These are phyloP conservation scores for Ips typographus DNA, from an alignment of 1,140 invertebrate genomes.

Conservation along the genomic window DNA sequence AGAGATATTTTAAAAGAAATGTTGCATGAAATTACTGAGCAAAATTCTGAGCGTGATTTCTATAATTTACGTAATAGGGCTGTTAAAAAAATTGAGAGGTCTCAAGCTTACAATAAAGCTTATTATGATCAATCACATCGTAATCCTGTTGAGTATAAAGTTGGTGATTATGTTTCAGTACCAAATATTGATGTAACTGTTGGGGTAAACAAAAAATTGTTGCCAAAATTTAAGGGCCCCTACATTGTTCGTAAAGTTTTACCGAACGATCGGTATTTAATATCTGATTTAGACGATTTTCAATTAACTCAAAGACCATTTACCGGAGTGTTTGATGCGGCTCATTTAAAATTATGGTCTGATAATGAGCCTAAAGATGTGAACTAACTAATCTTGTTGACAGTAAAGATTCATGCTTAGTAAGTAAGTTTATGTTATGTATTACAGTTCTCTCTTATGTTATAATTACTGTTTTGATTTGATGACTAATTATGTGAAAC, in stretches of 20 bases:
- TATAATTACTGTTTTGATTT: no score
- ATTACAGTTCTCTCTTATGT: no score
- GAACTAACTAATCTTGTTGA: no score
- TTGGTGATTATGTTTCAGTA: constrained; percentile 44
- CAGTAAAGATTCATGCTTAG: no score
- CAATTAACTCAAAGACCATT: no score
- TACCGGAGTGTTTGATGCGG: no score
- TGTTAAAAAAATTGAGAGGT: background rate
- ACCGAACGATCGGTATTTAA: constrained; percentile 39
- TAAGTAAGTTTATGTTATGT: no score
- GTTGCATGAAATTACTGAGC: background rate
- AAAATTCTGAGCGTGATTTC: constrained; percentile 3
- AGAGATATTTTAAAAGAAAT: constrained; percentile 22
- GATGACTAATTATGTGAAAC: no score
- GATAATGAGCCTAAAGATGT: no score
- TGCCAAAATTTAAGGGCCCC: constrained; percentile 43
- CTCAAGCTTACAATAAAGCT: constrained; percentile 5
- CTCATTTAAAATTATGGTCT: no score
- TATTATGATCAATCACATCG: constrained; percentile 38
- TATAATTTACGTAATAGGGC: background rate
- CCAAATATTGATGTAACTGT: constrained; percentile 39
- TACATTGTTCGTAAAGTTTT: constrained; percentile 42
- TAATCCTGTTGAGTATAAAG: constrained; percentile 29
- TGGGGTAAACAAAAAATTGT: constrained; percentile 42
- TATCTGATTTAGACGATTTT: no score